Base-by-base conservation (phyloP, 1,140 invertebrate genomes). In the Drosophila nigromelanica region DNA sequence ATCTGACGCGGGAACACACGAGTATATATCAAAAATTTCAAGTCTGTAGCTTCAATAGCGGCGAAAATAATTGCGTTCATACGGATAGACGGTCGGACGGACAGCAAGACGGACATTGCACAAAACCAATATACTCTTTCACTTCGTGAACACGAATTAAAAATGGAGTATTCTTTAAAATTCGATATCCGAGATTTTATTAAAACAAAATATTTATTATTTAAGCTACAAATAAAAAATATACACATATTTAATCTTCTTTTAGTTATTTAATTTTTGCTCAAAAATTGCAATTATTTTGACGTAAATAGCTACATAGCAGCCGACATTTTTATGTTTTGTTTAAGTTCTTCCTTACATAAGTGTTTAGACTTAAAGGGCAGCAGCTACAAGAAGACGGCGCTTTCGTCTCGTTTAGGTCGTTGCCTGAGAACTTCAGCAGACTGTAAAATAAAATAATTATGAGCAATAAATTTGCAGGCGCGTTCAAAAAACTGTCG, bases 401-500 rank as follows among this genome's bases (percentile, higher is more conserved):
- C 39, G 35, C 42, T 21, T 35, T 39, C 59, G 56, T 15, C 63
- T 39, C 37, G 60, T 40, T 1, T 64, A 73, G 79, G 79, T 89
- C 83, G 83, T 83, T 89, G 83, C 76, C 83, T 80, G 79, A 72
- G 69, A 87, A 76, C 79, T 83, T 77, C 83, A 83, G 79, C 83
- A 89, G 83, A 89, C 83, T 89, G 83, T 89, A 83, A 89, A 89
- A 83, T 89, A 69, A 89, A 83, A 89, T 83, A 89, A 89, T 89
- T 89, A 89, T 80, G 75, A 86, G 77, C 78, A 61, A 86, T 87
- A 87, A 86, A 87, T 78, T 85, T 81, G 67, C 73, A 63, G 78
- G 63, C 75, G 71, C 76, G 75, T 79, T 78, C 64, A 40, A 42
- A 42, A 85, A 67, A 73, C 50, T 89, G 73, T 83, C 76, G 76